Percentiles rank a stretch among this genome's conserved stretches.
phyloP scores from a whole-genome alignment of 2,113 vertebrate genomes.

The Rhizomys pruinosus region DNA sequence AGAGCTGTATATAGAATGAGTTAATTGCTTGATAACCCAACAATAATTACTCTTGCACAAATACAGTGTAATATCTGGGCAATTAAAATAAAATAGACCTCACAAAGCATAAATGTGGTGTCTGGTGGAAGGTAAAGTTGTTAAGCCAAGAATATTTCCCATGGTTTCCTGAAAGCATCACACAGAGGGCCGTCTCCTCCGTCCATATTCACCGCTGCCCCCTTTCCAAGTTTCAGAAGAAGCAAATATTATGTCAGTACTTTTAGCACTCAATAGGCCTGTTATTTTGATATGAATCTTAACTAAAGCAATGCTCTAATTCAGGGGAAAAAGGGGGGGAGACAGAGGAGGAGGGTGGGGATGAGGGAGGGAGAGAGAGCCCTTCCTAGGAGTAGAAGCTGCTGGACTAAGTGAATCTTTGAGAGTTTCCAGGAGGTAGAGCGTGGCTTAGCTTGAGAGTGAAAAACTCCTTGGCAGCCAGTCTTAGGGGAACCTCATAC shows the following conservation, averaged over 20 bases:
- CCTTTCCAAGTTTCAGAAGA: background rate
- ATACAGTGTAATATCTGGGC: background rate
- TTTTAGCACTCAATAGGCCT: background rate
- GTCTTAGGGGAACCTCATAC: background rate
- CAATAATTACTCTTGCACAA: conserved; percentile 26
- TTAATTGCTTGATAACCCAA: conserved; percentile 52
- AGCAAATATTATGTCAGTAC: background rate
- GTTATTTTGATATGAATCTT: conserved; percentile 14
- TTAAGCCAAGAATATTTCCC: background rate
- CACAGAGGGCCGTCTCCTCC: background rate
- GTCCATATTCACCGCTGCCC: background rate
- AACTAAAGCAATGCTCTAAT: background rate
- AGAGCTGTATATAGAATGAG: conserved; percentile 50
- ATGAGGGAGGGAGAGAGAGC: too few species aligned
- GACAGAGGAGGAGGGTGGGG: too few species aligned
- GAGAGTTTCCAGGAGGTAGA: background rate
- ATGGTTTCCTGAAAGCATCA: background rate
- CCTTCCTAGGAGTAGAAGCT: too few species aligned
- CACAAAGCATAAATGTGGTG: background rate
- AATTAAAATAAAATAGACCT: background rate
- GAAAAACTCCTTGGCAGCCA: too few species aligned
- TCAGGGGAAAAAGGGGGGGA: background rate
- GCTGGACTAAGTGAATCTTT: background rate
- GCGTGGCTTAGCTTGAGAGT: background rate
- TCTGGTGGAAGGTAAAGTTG: background rate